phyloP scores from a whole-genome alignment of 1,140 invertebrate genomes.

The Danaus melanippus region DNA sequence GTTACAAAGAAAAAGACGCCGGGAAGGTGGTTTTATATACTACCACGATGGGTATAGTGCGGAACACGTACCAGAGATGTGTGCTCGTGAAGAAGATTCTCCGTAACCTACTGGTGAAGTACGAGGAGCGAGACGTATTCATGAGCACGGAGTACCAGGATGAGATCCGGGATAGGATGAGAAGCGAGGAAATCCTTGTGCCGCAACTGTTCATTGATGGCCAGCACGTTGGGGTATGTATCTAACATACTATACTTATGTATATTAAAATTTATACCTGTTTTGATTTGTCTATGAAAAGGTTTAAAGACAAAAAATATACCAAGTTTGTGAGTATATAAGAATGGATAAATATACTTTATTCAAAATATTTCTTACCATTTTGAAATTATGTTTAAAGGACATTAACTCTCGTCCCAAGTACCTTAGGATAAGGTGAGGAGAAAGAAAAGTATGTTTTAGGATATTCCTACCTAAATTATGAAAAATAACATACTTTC shows the following conservation, averaged over 20 bases:
- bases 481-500: no score
- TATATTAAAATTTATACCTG: no score
- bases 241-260: not conserved
- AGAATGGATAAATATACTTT: no score
- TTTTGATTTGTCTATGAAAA: no score
- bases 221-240: conserved; percentile 90
- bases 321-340: no score
- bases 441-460: no score
- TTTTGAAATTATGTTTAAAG: no score
- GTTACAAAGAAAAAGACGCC: conserved; percentile 89
- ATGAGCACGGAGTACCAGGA: conserved; percentile 91
- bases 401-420: no score
- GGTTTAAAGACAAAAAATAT: no score
- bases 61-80: conserved; percentile 91
- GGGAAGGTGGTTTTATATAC: conserved; percentile 95
- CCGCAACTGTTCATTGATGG: conserved; percentile 97
- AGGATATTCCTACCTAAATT: no score
- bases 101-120: conserved; percentile 92
- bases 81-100: conserved; percentile 93
- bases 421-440: no score
- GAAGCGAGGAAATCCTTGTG: conserved; percentile 79
- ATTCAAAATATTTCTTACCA: no score
- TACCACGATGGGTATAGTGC: conserved; percentile 93
- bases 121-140: conserved; percentile 94
- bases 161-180: conserved; percentile 89